Evolutionary conservation across 2,888 invertebrate genomes (phyloP), one percentile per base, ranked within the genome.

Genomic region (Cantharis rustica): DNA sequence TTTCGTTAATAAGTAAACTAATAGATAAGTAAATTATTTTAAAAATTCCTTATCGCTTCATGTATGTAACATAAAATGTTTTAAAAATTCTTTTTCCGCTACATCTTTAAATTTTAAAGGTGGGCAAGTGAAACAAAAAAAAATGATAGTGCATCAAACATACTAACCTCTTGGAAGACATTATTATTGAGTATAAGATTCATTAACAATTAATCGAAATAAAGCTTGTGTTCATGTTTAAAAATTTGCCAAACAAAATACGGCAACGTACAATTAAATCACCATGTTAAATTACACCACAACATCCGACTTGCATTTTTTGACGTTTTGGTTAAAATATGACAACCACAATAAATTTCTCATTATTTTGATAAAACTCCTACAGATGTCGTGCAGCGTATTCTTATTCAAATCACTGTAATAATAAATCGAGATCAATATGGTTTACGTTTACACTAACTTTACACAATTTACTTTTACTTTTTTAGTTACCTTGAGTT

Each of bases 141-240:
- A 61, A 47, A 47, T n/a, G n/a, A 47, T 31, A 62, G 47, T 26
- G 17, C 9, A 63, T 66, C 23, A 23, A 69, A 31, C 20, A 63
- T 72, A 81, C 85, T 84, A 79, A 87, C 88, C 87, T 88, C 85
- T 88, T 88, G 87, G 87, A 88, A 87, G 88, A 87, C 88, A 88
- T 88, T 82, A 79, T 86, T 75, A 79, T 75, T 76, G 73, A 75
- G 80, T 81, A 78, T 72, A 79, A 79, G 75, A 76, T 74, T 80
- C 79, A 80, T 79, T 78, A 75, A 79, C 76, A 75, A 75, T 75
- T 79, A 79, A 81, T 79, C 68, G 79, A 83, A 81, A 76, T 75
- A 81, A 82, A 82, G 77, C 79, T 80, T 78, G 75, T 80, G 81
- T 80, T 83, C 83, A 84, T 84, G 77, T 83, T 84, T 82, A 81